Evolutionary conservation across 2,888 invertebrate genomes (phyloP).

Genomic region (Pinctada fucata): DNA sequence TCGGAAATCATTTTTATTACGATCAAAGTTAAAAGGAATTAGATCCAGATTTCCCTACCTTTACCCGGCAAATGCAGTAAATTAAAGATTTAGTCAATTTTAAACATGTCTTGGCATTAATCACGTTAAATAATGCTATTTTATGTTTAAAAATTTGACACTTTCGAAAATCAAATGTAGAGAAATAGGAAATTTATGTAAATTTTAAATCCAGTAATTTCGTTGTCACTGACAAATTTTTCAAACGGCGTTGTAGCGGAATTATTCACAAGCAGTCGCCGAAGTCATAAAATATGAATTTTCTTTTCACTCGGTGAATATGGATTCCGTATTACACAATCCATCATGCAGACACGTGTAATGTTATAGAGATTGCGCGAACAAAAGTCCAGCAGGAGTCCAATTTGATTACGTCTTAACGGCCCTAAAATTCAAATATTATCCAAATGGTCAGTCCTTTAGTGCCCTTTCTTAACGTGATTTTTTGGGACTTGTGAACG

Average conservation of each 20-base stretch:
- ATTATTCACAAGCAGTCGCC: background rate
- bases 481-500: too few species aligned
- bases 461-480: too few species aligned
- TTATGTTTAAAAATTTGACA: background rate
- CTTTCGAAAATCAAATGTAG: background rate
- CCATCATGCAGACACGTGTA: background rate
- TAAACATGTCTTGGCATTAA: background rate
- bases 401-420: too few species aligned
- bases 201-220: background rate
- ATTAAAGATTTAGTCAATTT: slow-evolving; percentile 2
- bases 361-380: background rate
- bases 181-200: background rate
- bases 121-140: background rate
- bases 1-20: background rate
- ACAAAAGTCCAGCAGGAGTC: background rate
- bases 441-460: too few species aligned
- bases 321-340: background rate
- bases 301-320: background rate
- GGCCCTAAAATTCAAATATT: too few species aligned
- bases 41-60: background rate
- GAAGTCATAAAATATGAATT: background rate
- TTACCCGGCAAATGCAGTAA: background rate
- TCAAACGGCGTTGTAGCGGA: background rate
- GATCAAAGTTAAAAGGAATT: background rate
- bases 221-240: background rate